These are phyloP conservation scores for Syndactyla subalaris DNA, from an alignment of 2,797 vertebrate genomes.

Conservation along the genomic window DNA sequence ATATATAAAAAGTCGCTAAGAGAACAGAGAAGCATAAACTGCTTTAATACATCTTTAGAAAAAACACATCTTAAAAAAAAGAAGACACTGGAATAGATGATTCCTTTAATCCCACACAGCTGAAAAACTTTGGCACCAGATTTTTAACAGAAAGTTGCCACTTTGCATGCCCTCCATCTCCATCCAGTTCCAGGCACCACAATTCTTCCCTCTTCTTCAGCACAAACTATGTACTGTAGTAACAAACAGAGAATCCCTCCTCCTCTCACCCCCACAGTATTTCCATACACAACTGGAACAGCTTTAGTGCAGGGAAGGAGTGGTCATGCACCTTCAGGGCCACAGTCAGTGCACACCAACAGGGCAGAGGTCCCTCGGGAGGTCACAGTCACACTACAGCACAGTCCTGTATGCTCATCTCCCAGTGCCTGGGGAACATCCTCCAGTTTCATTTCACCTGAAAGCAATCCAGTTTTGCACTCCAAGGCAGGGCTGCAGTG, in stretches of 20 bases:
- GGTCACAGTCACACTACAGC: background rate
- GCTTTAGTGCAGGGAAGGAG: background rate
- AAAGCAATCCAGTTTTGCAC: background rate
- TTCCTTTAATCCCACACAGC: background rate
- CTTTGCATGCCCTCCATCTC: background rate
- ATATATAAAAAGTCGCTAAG: background rate
- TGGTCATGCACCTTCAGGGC: fast-evolving
- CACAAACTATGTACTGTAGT: background rate
- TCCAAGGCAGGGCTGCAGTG: background rate
- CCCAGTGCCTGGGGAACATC: background rate
- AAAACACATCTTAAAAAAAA: background rate
- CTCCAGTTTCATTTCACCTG: background rate
- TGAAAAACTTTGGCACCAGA: background rate
- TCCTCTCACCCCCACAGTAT: background rate
- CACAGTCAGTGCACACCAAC: fast-evolving
- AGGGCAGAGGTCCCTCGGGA: background rate
- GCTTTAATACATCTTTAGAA: background rate
- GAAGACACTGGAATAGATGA: background rate
- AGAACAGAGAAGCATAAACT: background rate
- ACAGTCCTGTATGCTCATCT: too few species aligned
- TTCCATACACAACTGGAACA: background rate
- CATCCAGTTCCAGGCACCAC: background rate
- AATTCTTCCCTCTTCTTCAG: background rate
- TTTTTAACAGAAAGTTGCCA: background rate
- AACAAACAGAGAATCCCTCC: background rate